A percentile compares a stretch with the other conserved stretches of the same genome.
phyloP scores from a whole-genome alignment of 2,888 invertebrate species.

The Plebejus argus region DNA sequence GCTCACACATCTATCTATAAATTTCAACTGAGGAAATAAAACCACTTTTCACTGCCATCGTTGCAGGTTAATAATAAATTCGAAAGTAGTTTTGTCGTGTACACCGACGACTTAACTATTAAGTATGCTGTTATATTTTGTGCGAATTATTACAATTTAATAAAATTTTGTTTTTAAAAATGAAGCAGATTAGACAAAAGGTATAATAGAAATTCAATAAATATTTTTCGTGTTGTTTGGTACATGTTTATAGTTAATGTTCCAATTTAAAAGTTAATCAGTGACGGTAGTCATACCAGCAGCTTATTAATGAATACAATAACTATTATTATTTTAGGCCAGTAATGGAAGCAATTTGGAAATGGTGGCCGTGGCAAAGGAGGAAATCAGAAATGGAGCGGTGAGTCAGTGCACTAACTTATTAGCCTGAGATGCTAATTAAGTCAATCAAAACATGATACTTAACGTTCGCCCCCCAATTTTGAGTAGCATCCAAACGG shows the following conservation, averaged over 20 bases:
- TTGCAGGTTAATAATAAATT: constrained; percentile 8
- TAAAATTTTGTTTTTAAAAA: not conserved
- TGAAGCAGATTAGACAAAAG: not conserved
- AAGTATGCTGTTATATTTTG: not conserved
- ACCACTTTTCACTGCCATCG: not conserved
- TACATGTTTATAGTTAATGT: too few relatives aligned
- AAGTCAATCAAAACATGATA: too few relatives aligned
- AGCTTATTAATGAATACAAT: not conserved
- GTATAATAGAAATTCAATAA: not conserved
- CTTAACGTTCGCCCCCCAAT: not conserved
- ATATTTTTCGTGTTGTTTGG: too few relatives aligned
- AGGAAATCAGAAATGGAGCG: constrained; percentile 47
- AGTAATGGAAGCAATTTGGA: constrained; percentile 46
- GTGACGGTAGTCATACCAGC: not conserved
- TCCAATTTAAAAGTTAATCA: too few relatives aligned
- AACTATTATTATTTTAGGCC: not conserved
- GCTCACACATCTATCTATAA: not conserved
- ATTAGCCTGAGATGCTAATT: too few relatives aligned
- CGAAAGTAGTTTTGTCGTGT: constrained; percentile 5
- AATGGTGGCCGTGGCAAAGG: constrained; percentile 47
- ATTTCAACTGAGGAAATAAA: not conserved
- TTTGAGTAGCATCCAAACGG: too few relatives aligned
- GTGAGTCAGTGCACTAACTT: constrained; percentile 42
- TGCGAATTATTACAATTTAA: not conserved
- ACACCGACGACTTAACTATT: not conserved